Percentiles rank a stretch among this genome's conserved stretches.
Evolutionary conservation across 2,888 invertebrate genomes (phyloP).

Genomic region (Cremastobaeus sp.): DNA sequence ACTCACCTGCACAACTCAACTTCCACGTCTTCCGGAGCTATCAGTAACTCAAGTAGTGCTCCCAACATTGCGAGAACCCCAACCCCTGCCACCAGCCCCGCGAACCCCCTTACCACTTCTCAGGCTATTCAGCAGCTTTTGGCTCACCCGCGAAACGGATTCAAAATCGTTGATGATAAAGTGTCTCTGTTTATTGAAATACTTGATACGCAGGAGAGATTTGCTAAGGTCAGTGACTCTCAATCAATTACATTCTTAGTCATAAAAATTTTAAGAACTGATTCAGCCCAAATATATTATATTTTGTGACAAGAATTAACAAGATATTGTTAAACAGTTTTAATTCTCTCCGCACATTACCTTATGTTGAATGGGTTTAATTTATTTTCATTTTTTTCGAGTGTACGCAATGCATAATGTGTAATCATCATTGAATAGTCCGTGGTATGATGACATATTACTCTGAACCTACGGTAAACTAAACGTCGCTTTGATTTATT

Average conservation of each 20-base stretch:
- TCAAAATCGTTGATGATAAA: constrained; percentile 88
- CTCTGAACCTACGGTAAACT: constrained; percentile 11
- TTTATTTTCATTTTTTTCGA: too few species aligned
- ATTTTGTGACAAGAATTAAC: too few species aligned
- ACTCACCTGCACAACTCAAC: constrained; percentile 77
- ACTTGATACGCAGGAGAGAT: constrained; percentile 88
- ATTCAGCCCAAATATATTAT: too few species aligned
- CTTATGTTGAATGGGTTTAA: too few species aligned
- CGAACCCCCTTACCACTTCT: constrained; percentile 80
- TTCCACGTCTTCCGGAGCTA: constrained; percentile 52
- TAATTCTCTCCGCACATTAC: too few species aligned
- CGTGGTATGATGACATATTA: too few species aligned
- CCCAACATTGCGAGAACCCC: constrained; percentile 68
- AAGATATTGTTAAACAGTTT: too few species aligned
- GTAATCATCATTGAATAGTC: too few species aligned
- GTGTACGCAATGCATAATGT: too few species aligned
- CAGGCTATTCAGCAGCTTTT: constrained; percentile 85
- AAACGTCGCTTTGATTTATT: constrained; percentile 44
- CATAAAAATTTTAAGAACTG: too few species aligned
- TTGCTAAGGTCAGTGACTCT: constrained; percentile 84
- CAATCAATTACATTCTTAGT: background rate
- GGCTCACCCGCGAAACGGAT: constrained; percentile 85
- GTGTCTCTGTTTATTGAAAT: constrained; percentile 89
- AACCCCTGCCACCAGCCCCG: constrained; percentile 74
- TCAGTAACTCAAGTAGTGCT: constrained; percentile 57